Conservation (phyloP, 2,797 vertebrate genomes). For the Paguma larvata region DNA sequence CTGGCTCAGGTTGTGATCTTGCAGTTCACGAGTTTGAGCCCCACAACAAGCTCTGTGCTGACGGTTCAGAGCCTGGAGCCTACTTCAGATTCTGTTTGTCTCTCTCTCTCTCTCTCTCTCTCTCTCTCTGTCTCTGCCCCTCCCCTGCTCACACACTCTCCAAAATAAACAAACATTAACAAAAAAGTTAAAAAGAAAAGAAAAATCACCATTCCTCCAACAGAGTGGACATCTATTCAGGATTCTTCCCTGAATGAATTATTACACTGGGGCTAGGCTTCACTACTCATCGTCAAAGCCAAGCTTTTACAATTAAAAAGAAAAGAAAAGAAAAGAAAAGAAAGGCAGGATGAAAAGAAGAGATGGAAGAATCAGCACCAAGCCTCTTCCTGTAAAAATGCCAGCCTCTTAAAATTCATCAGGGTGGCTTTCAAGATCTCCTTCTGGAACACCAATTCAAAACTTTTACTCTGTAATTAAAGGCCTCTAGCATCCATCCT, state of each 20-base stretch:
- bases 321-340: no score
- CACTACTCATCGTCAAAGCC: not conserved
- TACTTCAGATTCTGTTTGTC: no score
- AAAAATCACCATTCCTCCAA: not conserved
- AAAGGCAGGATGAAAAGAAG: not conserved
- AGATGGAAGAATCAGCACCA: not conserved
- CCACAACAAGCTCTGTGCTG: no score
- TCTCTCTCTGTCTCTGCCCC: no score
- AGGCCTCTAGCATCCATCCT: not conserved
- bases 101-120: no score
- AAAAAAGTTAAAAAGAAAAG: no score
- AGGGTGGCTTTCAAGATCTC: not conserved
- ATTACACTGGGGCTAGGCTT: not conserved
- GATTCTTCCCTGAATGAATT: not conserved
- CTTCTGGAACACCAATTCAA: not conserved
- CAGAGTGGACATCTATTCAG: not conserved
- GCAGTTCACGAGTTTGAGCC: no score
- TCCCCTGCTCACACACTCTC: no score
- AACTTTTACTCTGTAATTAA: conserved; percentile 13
- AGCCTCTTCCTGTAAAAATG: not conserved
- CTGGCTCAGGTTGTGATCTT: no score
- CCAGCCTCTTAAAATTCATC: not conserved
- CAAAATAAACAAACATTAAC: no score
- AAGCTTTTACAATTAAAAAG: not conserved
- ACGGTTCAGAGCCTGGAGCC: no score